Evolutionary conservation across 2,888 invertebrate species (phyloP), one percentile per base, ranked within the genome.

Genomic region (Dysmachus trigonus): DNA sequence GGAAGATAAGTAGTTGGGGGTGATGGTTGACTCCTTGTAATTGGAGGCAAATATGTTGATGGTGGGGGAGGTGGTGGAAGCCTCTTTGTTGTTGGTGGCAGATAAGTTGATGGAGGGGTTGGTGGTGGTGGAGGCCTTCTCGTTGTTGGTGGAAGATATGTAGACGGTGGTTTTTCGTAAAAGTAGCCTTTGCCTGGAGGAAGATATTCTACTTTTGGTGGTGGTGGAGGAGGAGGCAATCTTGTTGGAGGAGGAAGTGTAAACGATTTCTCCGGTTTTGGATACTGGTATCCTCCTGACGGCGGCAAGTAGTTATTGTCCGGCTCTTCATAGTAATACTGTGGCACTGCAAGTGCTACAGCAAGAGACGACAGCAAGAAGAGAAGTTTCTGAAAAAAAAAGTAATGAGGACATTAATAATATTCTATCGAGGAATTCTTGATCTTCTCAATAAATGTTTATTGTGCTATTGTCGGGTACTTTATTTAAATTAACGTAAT

Each of bases 151-250:
- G 88, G 86, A 8, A 88, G 86, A 18, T 88, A 87, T 87, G 27
- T 87, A 86, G 76, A 79, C 33, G 88, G 86, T 7, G 31, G 83
- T 90, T 89, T 90, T 90, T 91, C 90, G 88, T 89, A 89, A 90
- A 89, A 71, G 87, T 87, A 85, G 90, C 89, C 87, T 33, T 82
- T 82, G 7, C 6, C 62, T n/a, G 71, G 79, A 7, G 79, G 79
- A 15, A 79, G 47, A 51, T 79, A 79, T n/a, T 79, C 79, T 10
- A 86, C 86, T 35, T 84, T 81, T 1, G 89, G 87, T 41, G 86
- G 86, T 47, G 83, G 74, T 88, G 87, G 88, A 6, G 88, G 88
- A 10, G 88, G 87, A 31, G 88, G 86, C 74, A 89, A 87, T 79
- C 88, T 87, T 15, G 86, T 86, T 1, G 74, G 22, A 31, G 88